Evolutionary conservation across 2,113 vertebrate species (phyloP).

Genomic region (Tachysurus fulvidraco): DNA sequence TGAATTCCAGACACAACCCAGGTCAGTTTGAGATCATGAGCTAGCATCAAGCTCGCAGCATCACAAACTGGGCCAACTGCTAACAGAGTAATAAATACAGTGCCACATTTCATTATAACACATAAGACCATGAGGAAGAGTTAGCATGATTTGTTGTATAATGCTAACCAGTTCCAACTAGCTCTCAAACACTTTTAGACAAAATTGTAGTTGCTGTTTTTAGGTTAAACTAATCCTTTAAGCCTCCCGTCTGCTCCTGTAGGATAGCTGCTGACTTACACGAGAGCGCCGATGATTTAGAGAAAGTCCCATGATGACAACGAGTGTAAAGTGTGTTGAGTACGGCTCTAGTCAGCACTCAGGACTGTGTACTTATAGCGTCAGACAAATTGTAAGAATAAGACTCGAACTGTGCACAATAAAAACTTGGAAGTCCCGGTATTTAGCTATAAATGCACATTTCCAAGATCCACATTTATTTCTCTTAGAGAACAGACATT

Average conservation of each 20-base stretch:
- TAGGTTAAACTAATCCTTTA: constrained; percentile 18
- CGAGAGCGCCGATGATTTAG: not conserved
- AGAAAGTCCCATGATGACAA: not conserved
- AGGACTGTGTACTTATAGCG: not conserved
- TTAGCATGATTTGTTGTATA: not conserved
- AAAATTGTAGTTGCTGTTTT: constrained; percentile 3
- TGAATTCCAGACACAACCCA: no score
- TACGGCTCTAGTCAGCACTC: not conserved
- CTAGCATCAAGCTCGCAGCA: not conserved
- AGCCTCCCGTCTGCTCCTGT: not conserved
- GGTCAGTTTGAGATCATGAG: not conserved
- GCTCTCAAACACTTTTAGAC: not conserved
- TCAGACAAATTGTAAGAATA: no score
- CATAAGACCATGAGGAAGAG: not conserved
- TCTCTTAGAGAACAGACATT: not conserved
- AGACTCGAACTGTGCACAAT: not conserved
- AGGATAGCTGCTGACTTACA: constrained; percentile 11
- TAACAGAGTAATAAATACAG: not conserved
- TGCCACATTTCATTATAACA: not conserved
- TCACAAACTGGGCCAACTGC: not conserved
- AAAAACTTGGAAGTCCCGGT: not conserved
- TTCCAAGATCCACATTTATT: not conserved
- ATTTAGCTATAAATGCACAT: not conserved
- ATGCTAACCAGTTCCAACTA: not conserved
- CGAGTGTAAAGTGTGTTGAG: not conserved